A percentile compares a stretch with the other conserved stretches of the same genome.
Evolutionary conservation across 35 echinoderm and acorn worm species (phyloP).

Genomic region (Acanthaster planci): DNA sequence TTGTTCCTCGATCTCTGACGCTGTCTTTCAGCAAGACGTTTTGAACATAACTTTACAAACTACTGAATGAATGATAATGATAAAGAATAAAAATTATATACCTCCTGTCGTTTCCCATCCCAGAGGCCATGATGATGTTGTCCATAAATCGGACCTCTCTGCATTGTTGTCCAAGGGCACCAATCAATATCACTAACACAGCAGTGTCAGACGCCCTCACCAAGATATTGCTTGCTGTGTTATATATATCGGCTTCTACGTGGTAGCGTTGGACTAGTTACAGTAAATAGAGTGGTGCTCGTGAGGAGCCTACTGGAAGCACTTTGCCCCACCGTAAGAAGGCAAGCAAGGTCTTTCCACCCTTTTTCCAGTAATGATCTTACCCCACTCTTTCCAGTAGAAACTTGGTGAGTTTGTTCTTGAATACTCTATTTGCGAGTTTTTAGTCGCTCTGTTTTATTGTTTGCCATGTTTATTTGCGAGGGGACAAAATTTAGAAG

Average conservation of each 20-base stretch:
- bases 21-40: too few species aligned
- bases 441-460: slow-evolving; percentile 65
- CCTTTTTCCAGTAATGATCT: slow-evolving; percentile 36
- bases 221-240: slow-evolving; percentile 37
- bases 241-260: slow-evolving; percentile 75
- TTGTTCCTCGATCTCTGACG: too few species aligned
- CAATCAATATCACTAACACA: slow-evolving; percentile 65
- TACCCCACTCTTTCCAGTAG: slow-evolving; percentile 65
- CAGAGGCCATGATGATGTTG: slow-evolving; percentile 63
- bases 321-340: slow-evolving; percentile 65
- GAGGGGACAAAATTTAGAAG: slow-evolving; percentile 51
- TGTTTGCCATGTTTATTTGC: slow-evolving; percentile 54
- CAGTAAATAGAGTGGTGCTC: slow-evolving; percentile 27
- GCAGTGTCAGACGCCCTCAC: slow-evolving; percentile 77
- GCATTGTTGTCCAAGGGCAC: slow-evolving; percentile 40
- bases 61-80: too few species aligned
- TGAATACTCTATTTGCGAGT: slow-evolving; percentile 67
- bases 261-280: slow-evolving; percentile 68
- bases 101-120: slow-evolving; percentile 45
- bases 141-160: slow-evolving; percentile 26
- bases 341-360: slow-evolving; percentile 63
- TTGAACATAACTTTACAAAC: too few species aligned
- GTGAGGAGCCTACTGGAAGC: slow-evolving; percentile 51
- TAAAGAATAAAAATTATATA: too few species aligned
- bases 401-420: slow-evolving; percentile 71